Percentiles rank a stretch among this genome's conserved stretches.
These are phyloP conservation scores for Saccostrea cuccullata DNA, from an alignment of 1,140 invertebrate genomes.

Conservation along the genomic window DNA sequence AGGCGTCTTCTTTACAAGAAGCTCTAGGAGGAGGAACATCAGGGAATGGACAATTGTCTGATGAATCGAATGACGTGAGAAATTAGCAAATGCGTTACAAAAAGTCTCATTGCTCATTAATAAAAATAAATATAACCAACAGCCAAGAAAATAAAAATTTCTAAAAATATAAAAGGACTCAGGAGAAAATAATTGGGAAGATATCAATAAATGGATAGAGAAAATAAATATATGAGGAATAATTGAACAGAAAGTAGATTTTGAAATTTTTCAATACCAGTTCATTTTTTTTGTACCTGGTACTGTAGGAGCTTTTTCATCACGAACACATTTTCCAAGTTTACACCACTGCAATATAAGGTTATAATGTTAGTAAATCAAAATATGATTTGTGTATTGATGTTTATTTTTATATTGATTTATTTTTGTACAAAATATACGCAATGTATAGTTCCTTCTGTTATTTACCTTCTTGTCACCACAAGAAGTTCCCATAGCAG, in stretches of 20 bases:
- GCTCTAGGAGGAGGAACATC: conserved; percentile 52
- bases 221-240: background rate
- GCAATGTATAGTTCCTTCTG: background rate
- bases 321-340: conserved; percentile 54
- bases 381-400: background rate
- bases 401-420: background rate
- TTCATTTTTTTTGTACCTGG: conserved; percentile 40
- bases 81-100: too few relatives aligned
- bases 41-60: conserved; percentile 52
- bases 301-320: conserved; percentile 48
- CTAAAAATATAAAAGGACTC: too few relatives aligned
- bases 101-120: too few relatives aligned
- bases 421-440: background rate
- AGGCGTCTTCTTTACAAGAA: conserved; percentile 50
- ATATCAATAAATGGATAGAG: too few relatives aligned
- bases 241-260: background rate
- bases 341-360: conserved; percentile 55
- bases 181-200: too few relatives aligned
- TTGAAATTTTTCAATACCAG: background rate
- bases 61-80: background rate
- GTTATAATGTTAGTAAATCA: background rate
- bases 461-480: conserved; percentile 53
- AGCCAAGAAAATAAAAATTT: too few relatives aligned
- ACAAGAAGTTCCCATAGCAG: conserved; percentile 57
- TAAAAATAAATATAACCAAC: too few relatives aligned